These are phyloP conservation scores for Muntiacus reevesi DNA, from an alignment of 2,113 vertebrate genomes.

Conservation along the genomic window DNA sequence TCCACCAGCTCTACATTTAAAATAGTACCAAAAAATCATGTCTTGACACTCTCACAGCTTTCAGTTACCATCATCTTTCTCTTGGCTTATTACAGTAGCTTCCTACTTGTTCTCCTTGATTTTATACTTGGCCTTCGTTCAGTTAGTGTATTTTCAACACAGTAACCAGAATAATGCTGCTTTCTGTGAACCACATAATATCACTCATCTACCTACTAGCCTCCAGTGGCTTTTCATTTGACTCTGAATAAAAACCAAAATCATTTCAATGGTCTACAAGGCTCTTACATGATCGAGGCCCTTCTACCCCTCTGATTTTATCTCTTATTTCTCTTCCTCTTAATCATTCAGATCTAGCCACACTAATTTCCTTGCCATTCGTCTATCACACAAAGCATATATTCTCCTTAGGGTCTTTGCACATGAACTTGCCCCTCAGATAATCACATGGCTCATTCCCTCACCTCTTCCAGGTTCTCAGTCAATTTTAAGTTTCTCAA, in stretches of 20 bases:
- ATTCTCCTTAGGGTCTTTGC: background rate
- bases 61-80: background rate
- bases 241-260: conserved; percentile 18
- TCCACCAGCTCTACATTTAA: background rate
- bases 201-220: background rate
- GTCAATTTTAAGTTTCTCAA: background rate
- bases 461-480: background rate
- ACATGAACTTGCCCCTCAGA: background rate
- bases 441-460: background rate
- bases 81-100: background rate
- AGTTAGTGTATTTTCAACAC: background rate
- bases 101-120: background rate
- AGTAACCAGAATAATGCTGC: background rate
- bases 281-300: background rate
- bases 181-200: background rate
- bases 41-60: background rate
- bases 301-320: background rate
- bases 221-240: background rate
- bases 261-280: background rate
- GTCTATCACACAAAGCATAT: background rate
- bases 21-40: background rate
- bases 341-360: background rate
- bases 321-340: background rate
- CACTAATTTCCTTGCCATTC: background rate
- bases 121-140: background rate